These are phyloP conservation scores for Diadegma fenestrale DNA, from an alignment of 2,888 invertebrate genomes.

Conservation along the genomic window DNA sequence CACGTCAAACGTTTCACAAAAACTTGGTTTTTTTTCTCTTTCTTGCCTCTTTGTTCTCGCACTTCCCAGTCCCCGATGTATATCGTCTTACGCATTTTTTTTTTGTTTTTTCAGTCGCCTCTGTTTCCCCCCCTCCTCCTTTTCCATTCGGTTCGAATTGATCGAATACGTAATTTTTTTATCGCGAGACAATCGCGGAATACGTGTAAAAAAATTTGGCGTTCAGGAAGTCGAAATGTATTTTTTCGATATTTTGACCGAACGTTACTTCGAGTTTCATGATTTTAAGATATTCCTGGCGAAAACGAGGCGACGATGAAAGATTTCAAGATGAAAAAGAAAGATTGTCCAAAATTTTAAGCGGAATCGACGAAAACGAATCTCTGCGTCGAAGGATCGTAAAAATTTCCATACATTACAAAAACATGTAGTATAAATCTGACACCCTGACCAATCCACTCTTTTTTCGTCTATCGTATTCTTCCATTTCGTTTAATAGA, in stretches of 20 bases:
- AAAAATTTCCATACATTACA: constrained; percentile 24
- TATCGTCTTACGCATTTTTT: constrained; percentile 41
- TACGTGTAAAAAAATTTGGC: background rate
- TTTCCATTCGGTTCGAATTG: background rate
- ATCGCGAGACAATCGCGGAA: background rate
- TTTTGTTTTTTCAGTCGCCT: background rate
- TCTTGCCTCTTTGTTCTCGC: background rate
- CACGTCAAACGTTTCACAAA: constrained; percentile 67
- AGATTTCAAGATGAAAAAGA: background rate
- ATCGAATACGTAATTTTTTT: background rate
- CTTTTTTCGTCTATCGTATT: constrained; percentile 54
- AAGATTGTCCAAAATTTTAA: background rate
- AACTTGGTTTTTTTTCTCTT: constrained; percentile 6
- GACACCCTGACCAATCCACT: constrained; percentile 62
- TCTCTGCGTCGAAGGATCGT: background rate
- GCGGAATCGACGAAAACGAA: background rate
- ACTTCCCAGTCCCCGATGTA: constrained; percentile 5
- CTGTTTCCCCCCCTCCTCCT: background rate
- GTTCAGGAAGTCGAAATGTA: background rate
- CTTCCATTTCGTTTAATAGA: constrained; percentile 26
- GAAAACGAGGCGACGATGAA: background rate
- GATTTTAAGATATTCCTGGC: background rate
- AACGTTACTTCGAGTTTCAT: background rate
- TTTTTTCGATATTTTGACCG: background rate
- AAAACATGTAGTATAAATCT: constrained; percentile 16